Evolutionary conservation across 2,113 vertebrate genomes (phyloP), one percentile per base, ranked within the genome.

Genomic region (Passer domesticus): DNA sequence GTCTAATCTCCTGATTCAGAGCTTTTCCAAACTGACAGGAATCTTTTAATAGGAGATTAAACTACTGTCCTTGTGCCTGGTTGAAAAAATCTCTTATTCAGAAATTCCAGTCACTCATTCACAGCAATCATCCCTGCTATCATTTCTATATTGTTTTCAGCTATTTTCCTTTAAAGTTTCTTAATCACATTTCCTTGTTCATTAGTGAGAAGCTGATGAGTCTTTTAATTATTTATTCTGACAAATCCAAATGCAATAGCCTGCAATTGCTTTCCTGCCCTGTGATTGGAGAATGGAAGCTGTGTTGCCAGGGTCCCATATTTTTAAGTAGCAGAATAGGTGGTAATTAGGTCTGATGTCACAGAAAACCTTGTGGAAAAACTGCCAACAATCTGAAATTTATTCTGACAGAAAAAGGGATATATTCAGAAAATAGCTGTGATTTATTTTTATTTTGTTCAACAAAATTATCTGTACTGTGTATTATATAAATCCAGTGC

Each of bases 151-250:
- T 95, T 94, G 77, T 96, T 81, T 96, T 94, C 74, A 82, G 53
- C 37, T 77, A 72, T 89, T 87, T 63, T 84, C 23, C 85, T 82
- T 87, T 79, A 69, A 94, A 94, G 70, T 95, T 95, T 89, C 62
- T 95, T 95, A 95, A 96, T 95, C 89, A 95, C 63, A 92, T 96
- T 96, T 95, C 62, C 87, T 91, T 96, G 89, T 96, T 94, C 89
- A 92, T 95, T 94, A 91, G 78, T 4, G 20, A 90, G 67, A 92
- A 77, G 67, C 37, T 94, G 89, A 92, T 90, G 91, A 95, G 84
- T 11, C 59, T 85, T 89, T 87, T 95, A 82, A 91, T 90, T 85
- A 94, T 95, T 95, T 92, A 91, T 89, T 91, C 94, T 95, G 77
- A 82, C 77, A 96, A 94, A 93, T 92, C 60, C 63, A 91, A 95